Conservation (phyloP, 1,140 invertebrate genomes). For the Oscheius sp. region DNA sequence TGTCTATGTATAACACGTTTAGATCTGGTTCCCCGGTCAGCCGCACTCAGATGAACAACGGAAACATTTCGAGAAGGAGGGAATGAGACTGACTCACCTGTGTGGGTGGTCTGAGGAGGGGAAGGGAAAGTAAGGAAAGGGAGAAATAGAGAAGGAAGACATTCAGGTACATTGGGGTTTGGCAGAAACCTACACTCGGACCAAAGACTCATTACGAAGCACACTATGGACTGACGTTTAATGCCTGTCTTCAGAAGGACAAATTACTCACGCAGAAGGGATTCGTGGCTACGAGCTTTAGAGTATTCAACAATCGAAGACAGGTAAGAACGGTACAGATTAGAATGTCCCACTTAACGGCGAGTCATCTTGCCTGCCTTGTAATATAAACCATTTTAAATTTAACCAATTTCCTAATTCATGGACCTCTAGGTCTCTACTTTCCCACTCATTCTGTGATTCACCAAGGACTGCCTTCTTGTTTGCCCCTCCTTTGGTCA, state of each 20-base stretch:
- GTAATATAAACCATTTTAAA: no score
- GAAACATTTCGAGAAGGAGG: constrained; percentile 51
- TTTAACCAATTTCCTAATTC: no score
- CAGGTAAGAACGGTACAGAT: constrained; percentile 46
- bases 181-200: constrained; percentile 49
- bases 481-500: no score
- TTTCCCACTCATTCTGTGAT: no score
- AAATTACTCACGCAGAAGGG: constrained; percentile 45
- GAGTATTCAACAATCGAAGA: constrained; percentile 53
- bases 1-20: not conserved
- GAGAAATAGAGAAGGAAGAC: constrained; percentile 1
- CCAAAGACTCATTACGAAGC: constrained; percentile 53
- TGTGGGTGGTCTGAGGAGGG: constrained; percentile 49
- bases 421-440: no score
- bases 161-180: constrained; percentile 56
- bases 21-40: constrained; percentile 60
- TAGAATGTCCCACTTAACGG: no score
- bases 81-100: constrained; percentile 49
- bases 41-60: constrained; percentile 52
- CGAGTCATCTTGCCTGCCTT: no score
- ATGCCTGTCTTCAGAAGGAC: constrained; percentile 55
- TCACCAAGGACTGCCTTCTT: no score
- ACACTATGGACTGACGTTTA: constrained; percentile 54
- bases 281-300: constrained; percentile 55
- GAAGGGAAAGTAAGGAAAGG: constrained; percentile 6